Evolutionary conservation across 2,888 invertebrate genomes (phyloP), one percentile per base, ranked within the genome.

Genomic region (Campopleginae sp.): DNA sequence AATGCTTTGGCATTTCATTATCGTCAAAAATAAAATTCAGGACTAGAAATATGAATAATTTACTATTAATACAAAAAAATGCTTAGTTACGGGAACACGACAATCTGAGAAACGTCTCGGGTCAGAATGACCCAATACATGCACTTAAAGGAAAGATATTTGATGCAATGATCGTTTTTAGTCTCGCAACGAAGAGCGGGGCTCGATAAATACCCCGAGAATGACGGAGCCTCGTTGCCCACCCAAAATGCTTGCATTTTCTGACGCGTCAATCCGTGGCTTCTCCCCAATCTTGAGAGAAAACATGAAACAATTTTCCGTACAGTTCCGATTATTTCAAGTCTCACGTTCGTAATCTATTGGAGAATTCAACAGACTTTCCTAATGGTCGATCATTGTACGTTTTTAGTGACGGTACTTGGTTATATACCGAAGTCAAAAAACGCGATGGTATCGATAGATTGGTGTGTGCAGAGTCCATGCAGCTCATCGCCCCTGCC

Each of bases 401-500:
- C 17, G 27, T n/a, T 3, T 27, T 10, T n/a, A 27, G 58, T 31
- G 31, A 42, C n/a, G 31, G n/a, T 44, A 27, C 61, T 74, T 58
- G 33, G 6, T 44, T 76, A 63, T 70, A 27, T 17, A 10, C 1
- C 42, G 38, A 65, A 79, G 78, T 46, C 48, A 68, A 33, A 48
- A 77, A 65, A 72, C 31, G 31, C 17, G 61, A 82, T 44, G 54
- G 44, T 46, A 66, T 76, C 78, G 71, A 82, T 66, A 46, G 23
- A 74, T 44, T 42, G 63, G 10, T 44, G 10, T 42, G 38, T 42
- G 17, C 17, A 31, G 33, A 33, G 61, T 48, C 58, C 66, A 2
- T 38, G 75, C 70, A 79, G 65, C 80, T 72, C 82, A 80, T 82
- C 85, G 79, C 71, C 85, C 79, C 78, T 61, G 51, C 31, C 66